These are phyloP conservation scores for Laothoe populi DNA, from an alignment of 2,888 invertebrate species.

Conservation along the genomic window DNA sequence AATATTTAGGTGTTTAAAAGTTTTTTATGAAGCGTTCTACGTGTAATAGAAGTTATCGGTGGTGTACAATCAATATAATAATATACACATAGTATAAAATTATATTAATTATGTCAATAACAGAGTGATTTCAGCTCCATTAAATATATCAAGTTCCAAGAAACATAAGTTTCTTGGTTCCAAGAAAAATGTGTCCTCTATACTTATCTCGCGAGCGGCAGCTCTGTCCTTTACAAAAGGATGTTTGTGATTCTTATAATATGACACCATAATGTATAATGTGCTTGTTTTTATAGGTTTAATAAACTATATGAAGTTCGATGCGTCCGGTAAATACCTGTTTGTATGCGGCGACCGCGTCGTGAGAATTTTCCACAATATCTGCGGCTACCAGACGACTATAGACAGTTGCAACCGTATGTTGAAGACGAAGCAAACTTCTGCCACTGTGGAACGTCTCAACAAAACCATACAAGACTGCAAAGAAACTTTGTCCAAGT, in stretches of 20 bases:
- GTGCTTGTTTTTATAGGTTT: conserved; percentile 80
- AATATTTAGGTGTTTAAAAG: too few relatives aligned
- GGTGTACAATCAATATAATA: too few relatives aligned
- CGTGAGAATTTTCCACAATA: conserved; percentile 91
- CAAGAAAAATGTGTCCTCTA: too few relatives aligned
- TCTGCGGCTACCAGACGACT: conserved; percentile 74
- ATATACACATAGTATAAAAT: too few relatives aligned
- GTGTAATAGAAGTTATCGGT: too few relatives aligned
- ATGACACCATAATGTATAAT: not conserved
- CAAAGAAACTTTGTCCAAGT: conserved; percentile 71
- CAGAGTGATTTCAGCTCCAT: too few relatives aligned
- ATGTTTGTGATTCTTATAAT: not conserved
- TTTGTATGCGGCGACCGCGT: conserved; percentile 90
- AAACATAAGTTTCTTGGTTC: too few relatives aligned
- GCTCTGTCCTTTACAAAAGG: not conserved
- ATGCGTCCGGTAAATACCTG: conserved; percentile 89
- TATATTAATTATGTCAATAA: too few relatives aligned
- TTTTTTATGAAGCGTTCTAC: too few relatives aligned
- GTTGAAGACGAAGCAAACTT: conserved; percentile 85
- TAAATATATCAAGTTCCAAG: too few relatives aligned
- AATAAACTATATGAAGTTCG: conserved; percentile 89
- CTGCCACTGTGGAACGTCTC: conserved; percentile 91
- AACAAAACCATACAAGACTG: conserved; percentile 88
- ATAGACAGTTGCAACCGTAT: conserved; percentile 69
- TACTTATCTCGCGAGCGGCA: not conserved